Evolutionary conservation across 2,797 vertebrate genomes (phyloP).

Genomic region (Betta splendens): DNA sequence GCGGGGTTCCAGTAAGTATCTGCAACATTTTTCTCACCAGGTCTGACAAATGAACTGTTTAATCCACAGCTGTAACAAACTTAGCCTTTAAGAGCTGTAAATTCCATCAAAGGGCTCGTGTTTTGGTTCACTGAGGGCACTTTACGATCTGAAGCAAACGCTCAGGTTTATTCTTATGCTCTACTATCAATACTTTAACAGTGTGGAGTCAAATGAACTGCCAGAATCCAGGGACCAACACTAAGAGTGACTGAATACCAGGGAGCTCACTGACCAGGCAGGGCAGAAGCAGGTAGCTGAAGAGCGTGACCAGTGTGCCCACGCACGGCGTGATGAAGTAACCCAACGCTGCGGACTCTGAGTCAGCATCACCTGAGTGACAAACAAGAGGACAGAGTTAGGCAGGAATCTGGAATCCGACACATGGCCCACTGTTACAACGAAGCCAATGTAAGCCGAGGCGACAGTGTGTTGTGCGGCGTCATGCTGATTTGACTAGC

Average conservation of each 20-base stretch:
- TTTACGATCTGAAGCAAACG: neutral
- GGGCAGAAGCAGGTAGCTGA: slow-evolving; percentile 85
- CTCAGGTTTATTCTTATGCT: neutral
- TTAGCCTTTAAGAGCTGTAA: neutral
- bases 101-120: neutral
- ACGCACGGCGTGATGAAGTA: slow-evolving; percentile 91
- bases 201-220: neutral
- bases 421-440: neutral
- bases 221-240: neutral
- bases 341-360: slow-evolving; percentile 80
- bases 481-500: slow-evolving; percentile 22
- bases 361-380: slow-evolving; percentile 77
- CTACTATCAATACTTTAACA: neutral
- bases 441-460: neutral
- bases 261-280: slow-evolving; percentile 80
- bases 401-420: neutral
- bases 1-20: neutral
- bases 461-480: neutral
- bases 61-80: neutral
- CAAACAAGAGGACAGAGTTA: neutral
- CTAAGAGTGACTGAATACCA: neutral
- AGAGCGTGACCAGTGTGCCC: slow-evolving; percentile 84
- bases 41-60: neutral
- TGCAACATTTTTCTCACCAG: neutral
- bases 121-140: neutral